A percentile compares a stretch with the other conserved stretches of the same genome.
These are phyloP conservation scores for Microhierax caerulescens DNA, from an alignment of 2,797 vertebrate genomes.

Conservation along the genomic window DNA sequence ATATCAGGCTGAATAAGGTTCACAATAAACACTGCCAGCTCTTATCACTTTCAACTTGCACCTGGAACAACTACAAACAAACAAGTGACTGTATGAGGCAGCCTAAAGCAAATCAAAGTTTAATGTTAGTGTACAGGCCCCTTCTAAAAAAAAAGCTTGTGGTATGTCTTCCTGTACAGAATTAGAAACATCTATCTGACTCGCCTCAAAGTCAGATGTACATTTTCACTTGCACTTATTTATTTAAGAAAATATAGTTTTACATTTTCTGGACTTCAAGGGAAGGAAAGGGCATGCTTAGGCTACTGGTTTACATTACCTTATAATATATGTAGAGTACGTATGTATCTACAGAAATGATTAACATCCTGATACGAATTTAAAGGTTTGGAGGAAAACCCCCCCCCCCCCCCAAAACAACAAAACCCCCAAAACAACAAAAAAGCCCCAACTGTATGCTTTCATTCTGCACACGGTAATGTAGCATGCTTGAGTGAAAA, in stretches of 20 bases:
- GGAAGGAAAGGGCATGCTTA: background rate
- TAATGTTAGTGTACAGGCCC: background rate
- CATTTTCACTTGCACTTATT: background rate
- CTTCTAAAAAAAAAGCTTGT: background rate
- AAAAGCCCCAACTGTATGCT: no score
- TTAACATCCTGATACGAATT: background rate
- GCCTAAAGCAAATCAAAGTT: background rate
- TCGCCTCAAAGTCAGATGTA: background rate
- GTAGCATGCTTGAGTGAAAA: background rate
- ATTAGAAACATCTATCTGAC: background rate
- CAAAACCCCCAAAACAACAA: no score
- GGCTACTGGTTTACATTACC: background rate
- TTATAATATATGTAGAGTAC: background rate
- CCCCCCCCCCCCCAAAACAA: no score
- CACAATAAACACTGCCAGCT: conserved; percentile 38
- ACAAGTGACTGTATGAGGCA: background rate
- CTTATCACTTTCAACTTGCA: conserved; percentile 37
- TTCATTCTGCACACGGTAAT: fast-evolving
- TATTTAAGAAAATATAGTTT: background rate
- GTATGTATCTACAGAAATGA: background rate
- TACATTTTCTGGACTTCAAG: background rate
- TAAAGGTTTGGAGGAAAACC: background rate
- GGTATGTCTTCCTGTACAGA: background rate
- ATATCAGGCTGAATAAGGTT: conserved; percentile 67
- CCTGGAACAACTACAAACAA: background rate